A percentile compares a stretch with the other conserved stretches of the same genome.
These are phyloP conservation scores for Pogoniulus pusillus DNA, from an alignment of 2,797 vertebrate species.

Conservation along the genomic window DNA sequence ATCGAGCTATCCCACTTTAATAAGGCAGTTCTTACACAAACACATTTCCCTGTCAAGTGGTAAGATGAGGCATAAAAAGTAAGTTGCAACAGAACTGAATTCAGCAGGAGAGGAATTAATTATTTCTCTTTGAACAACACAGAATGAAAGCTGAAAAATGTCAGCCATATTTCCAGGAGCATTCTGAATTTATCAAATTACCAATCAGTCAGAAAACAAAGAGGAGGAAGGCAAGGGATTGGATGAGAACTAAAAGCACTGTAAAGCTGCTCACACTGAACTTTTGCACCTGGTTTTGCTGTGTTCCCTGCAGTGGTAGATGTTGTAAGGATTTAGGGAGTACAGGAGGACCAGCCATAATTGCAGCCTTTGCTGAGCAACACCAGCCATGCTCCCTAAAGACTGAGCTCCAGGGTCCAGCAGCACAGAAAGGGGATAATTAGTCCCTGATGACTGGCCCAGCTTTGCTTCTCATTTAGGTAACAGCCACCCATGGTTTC, in stretches of 20 bases:
- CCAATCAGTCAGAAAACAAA: background rate
- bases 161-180: constrained; percentile 14
- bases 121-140: constrained; percentile 43
- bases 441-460: background rate
- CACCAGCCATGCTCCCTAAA: background rate
- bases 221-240: background rate
- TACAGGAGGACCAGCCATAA: background rate
- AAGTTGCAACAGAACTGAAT: constrained; percentile 40
- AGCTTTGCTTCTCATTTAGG: background rate
- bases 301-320: background rate
- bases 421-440: rapidly evolving
- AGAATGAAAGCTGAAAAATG: constrained; percentile 26
- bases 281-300: background rate
- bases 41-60: constrained; percentile 51
- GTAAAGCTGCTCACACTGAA: background rate
- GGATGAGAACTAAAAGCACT: background rate
- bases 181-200: constrained; percentile 23
- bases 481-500: background rate
- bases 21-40: constrained; percentile 55
- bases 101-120: constrained; percentile 26
- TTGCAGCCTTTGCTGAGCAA: background rate
- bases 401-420: rapidly evolving
- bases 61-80: constrained; percentile 40
- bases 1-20: constrained; percentile 52
- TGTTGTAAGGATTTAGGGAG: background rate